phyloP scores from a whole-genome alignment of 1,140 invertebrate species.

The Pararge aegeria region DNA sequence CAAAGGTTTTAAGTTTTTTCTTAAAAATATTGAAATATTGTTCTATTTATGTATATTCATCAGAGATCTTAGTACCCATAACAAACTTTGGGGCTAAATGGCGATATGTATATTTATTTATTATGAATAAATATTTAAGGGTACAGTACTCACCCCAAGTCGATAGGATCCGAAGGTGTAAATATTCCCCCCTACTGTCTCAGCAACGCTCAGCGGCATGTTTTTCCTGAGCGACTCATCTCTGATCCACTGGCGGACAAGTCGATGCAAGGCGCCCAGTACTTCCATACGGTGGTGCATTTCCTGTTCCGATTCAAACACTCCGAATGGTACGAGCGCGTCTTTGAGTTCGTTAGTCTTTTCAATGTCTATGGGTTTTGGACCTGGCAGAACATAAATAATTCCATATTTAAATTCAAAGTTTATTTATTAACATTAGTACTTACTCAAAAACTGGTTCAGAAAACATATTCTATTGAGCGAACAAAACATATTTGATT shows the following conservation, averaged over 20 bases:
- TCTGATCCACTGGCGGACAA: constrained; percentile 96
- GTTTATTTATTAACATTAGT: too few relatives aligned
- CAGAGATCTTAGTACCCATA: too few relatives aligned
- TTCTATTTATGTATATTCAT: too few relatives aligned
- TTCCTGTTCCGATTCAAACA: constrained; percentile 95
- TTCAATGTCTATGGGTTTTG: constrained; percentile 91
- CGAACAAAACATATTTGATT: too few relatives aligned
- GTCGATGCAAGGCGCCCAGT: constrained; percentile 90
- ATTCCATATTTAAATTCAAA: too few relatives aligned
- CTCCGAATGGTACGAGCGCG: constrained; percentile 91
- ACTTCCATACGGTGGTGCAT: constrained; percentile 93
- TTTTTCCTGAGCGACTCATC: constrained; percentile 93
- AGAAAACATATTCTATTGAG: too few relatives aligned
- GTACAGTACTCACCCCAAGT: constrained; percentile 85
- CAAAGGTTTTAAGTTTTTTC: too few relatives aligned
- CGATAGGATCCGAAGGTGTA: constrained; percentile 99
- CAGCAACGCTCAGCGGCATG: constrained; percentile 92
- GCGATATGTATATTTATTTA: too few relatives aligned
- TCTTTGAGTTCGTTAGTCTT: constrained; percentile 92
- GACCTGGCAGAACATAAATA: constrained; percentile 68
- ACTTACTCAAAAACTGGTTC: too few relatives aligned
- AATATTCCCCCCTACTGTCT: constrained; percentile 97
- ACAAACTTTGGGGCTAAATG: too few relatives aligned
- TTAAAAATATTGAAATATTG: too few relatives aligned
- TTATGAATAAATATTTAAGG: too few relatives aligned